Evolutionary conservation across 2,113 vertebrate species (phyloP).

Genomic region (Ailurus styani): DNA sequence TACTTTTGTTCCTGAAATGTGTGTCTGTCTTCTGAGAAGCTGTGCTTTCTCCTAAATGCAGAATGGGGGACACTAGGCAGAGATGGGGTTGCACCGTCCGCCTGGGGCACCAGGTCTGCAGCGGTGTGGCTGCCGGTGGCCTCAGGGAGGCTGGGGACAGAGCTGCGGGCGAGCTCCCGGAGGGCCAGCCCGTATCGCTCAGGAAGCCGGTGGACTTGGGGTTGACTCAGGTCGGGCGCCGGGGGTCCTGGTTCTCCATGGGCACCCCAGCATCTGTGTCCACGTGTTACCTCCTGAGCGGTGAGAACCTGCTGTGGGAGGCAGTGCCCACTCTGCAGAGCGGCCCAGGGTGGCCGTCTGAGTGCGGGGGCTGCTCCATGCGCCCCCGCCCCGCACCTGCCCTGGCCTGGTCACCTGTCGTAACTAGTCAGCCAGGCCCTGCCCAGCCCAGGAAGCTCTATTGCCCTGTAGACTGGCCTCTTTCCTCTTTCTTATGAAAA

Average conservation of each 20-base stretch:
- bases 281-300: background rate
- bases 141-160: background rate
- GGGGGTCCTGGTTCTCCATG: background rate
- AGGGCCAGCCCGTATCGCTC: background rate
- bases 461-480: background rate
- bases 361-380: too few relatives aligned
- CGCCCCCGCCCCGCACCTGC: rapidly evolving
- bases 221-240: rapidly evolving
- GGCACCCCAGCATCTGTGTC: background rate
- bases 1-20: background rate
- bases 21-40: background rate
- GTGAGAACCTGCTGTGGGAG: background rate
- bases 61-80: rapidly evolving
- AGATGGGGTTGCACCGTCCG: rapidly evolving
- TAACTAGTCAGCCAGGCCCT: background rate
- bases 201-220: background rate
- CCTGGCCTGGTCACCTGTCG: background rate
- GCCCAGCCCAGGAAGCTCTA: background rate
- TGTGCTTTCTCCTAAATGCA: background rate
- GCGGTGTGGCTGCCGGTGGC: background rate
- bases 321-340: background rate
- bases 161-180: rapidly evolving
- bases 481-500: slow-evolving; percentile 53
- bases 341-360: rapidly evolving
- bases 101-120: background rate